These are phyloP conservation scores for Capreolus pygargus DNA, from an alignment of 2,113 vertebrate species.

Conservation along the genomic window DNA sequence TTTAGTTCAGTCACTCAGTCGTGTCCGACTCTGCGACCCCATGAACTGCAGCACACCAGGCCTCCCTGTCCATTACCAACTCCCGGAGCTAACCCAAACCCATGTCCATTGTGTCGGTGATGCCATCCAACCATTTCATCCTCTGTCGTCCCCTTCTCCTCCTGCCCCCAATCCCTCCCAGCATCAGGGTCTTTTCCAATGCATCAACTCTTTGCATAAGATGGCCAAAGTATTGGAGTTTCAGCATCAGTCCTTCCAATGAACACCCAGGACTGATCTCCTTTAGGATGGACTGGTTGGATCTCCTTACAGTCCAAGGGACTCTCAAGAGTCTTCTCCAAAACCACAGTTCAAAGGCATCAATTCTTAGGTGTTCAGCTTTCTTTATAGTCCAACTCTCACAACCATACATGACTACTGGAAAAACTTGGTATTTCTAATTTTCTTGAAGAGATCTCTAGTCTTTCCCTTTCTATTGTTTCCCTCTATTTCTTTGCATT, in stretches of 20 bases:
- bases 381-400: neutral
- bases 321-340: neutral
- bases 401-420: neutral
- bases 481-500: neutral
- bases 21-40: rapidly evolving
- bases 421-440: neutral
- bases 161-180: neutral
- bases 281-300: neutral
- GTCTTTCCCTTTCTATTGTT: neutral
- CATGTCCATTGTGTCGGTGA: neutral
- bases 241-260: neutral
- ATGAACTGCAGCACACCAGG: rapidly evolving
- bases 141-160: neutral
- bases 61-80: neutral
- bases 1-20: neutral
- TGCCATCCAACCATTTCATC: neutral
- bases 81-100: neutral
- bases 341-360: neutral
- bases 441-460: neutral
- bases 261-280: neutral
- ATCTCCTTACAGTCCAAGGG: neutral
- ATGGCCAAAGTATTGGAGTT: neutral
- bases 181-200: neutral
- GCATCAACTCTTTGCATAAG: neutral
- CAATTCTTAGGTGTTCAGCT: neutral